A percentile compares a stretch with the other conserved stretches of the same genome.
Conservation (phyloP, 2,113 vertebrate genomes). For the Oreochromis niloticus region DNA sequence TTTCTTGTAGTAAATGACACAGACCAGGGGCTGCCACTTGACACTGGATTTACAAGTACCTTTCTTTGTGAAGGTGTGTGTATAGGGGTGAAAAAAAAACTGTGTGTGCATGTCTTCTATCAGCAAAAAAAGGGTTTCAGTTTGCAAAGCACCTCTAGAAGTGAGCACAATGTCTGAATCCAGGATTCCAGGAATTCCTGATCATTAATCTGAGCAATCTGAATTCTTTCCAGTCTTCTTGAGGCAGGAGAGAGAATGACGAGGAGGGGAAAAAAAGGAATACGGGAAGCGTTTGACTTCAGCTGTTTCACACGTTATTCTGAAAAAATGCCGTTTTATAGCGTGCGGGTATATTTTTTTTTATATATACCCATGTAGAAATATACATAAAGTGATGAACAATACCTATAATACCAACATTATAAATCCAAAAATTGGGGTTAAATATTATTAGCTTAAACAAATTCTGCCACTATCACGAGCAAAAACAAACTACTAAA, state of each 20-base stretch:
- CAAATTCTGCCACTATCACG: neutral
- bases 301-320: constrained; percentile 23
- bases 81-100: neutral
- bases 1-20: constrained; percentile 56
- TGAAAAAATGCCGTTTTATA: neutral
- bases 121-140: neutral
- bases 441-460: neutral
- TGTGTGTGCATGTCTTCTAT: neutral
- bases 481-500: neutral
- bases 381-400: neutral
- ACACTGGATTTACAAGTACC: constrained; percentile 50
- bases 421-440: neutral
- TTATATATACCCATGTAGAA: neutral
- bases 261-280: neutral
- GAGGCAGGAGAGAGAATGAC: constrained; percentile 50
- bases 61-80: constrained; percentile 35
- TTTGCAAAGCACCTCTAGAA: constrained; percentile 38
- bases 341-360: neutral
- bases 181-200: constrained; percentile 76
- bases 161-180: constrained; percentile 63
- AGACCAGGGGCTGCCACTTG: constrained; percentile 56
- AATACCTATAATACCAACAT: neutral
- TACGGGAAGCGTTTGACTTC: constrained; percentile 42
- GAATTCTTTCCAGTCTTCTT: constrained; percentile 62
- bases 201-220: constrained; percentile 72